Evolutionary conservation across 2,797 vertebrate genomes (phyloP), one percentile per base, ranked within the genome.

Genomic region (Lateolabrax maculatus): DNA sequence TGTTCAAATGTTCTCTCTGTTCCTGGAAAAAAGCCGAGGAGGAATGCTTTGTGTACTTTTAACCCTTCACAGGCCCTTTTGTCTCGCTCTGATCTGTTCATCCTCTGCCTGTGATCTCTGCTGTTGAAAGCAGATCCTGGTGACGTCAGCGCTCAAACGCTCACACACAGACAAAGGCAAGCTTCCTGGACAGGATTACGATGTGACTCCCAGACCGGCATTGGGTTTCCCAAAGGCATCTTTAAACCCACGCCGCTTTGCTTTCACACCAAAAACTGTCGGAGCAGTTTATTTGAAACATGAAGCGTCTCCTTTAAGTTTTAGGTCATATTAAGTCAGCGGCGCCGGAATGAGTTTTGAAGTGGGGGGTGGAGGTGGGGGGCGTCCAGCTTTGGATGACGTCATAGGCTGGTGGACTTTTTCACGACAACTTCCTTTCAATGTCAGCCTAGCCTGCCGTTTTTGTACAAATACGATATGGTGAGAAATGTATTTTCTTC

Each of bases 21-120:
- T 89, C 84, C 76, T 81, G 82, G 86, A 86, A 87, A 79, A 43
- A 51, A 34, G n/a, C 69, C 0, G 52, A 57, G 70, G 55, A 76
- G 81, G 88, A 90, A 87, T 84, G 85, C 70, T 82, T 63, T 88
- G 87, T 92, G 84, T 90, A 55, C 77, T 83, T 90, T 90, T 89
- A 90, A 90, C 84, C 65, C 77, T 80, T 81, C 66, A 7, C 69
- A 48, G 60, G 57, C 63, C 31, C 86, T 79, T 84, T 89, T 92
- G 87, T 89, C 71, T 55, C 7, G 11, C 55, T 44, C 74, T 76
- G 83, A 73, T 79, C 82, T 75, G 61, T 84, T 89, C 72, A 86
- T 87, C 72, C 81, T 79, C 71, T 58, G 79, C 68, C 79, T 88
- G 66, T 91, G 88, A 87, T 87, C 72, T 81, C 75, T 74, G 86